Base-by-base conservation (phyloP, 2,888 invertebrate species). In the Crematogaster levior region DNA sequence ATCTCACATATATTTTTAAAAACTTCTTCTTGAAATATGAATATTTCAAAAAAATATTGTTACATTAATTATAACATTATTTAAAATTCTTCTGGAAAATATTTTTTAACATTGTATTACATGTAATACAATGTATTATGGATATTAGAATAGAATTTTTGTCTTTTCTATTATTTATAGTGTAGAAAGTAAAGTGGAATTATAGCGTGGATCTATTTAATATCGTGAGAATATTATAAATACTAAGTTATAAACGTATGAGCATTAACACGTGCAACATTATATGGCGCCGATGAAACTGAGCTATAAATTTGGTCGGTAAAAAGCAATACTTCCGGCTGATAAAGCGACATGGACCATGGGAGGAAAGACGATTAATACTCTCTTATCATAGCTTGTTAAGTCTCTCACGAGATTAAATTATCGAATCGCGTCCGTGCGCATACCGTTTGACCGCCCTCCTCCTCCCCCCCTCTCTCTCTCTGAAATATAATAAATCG, bases 401-500 rank as follows among this genome's bases (percentile, higher is more conserved):
- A 88, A 89, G 84, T 61, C 51, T 74, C 74, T 68, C 84, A 58
- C 37, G 82, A 88, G 90, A 90, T 88, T 87, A 88, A 90, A 90
- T 90, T 89, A 89, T 89, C 89, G 86, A 88, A 81, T 53, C 48
- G 75, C 80, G 84, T 80, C 80, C 74, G 68, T 77, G 77, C 53
- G 75, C 82, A 85, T 77, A 79, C 65, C 81, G 15, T 65, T 37
- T 21, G 53, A 34, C 1, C 7, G 18, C 3, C n/a, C 12, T 43
- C 27, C 43, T 48, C 48, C 43, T 72, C 46, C 48, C 46, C 46
- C 70, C 48, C 66, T 70, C 34, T 73, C 30, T 73, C 70, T 34
- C 48, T 53, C 24, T 66, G 24, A 74, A 81, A 86, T 83, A 85
- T 89, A 90, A 90, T 90, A 90, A 90, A 90, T 90, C 84, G 87